A percentile compares a stretch with the other conserved stretches of the same genome.
phyloP scores from a whole-genome alignment of 2,797 vertebrate species.

The Myotis vivesi region DNA sequence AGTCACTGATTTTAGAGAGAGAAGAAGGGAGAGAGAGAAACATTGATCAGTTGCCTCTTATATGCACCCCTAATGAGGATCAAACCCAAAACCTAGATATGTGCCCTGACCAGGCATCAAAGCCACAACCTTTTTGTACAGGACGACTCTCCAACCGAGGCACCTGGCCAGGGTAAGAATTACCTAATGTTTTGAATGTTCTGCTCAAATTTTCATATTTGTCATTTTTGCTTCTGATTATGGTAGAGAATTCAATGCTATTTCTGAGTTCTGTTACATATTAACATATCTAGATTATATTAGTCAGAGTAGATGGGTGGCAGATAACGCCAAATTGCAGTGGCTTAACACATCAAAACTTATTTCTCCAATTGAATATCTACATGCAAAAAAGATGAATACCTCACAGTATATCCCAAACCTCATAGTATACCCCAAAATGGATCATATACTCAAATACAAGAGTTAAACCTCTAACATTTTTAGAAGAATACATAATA shows the following conservation, averaged over 20 bases:
- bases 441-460: neutral
- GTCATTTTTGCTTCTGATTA: conserved; percentile 8
- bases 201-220: neutral
- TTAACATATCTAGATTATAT: neutral
- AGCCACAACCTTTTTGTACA: no score
- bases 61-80: no score
- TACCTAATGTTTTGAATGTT: neutral
- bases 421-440: neutral
- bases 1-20: no score
- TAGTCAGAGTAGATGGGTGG: neutral
- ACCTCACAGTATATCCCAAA: neutral
- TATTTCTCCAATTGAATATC: conserved; percentile 9
- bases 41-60: no score
- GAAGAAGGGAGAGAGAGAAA: no score
- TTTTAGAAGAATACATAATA: neutral
- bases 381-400: neutral
- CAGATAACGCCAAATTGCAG: neutral
- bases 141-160: no score
- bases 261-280: neutral
- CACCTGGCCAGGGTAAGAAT: neutral
- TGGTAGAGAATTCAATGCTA: neutral
- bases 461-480: neutral
- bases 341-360: neutral
- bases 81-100: no score
- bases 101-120: no score